Evolutionary conservation across 2,113 vertebrate genomes (phyloP).

Genomic region (Neogale vison): DNA sequence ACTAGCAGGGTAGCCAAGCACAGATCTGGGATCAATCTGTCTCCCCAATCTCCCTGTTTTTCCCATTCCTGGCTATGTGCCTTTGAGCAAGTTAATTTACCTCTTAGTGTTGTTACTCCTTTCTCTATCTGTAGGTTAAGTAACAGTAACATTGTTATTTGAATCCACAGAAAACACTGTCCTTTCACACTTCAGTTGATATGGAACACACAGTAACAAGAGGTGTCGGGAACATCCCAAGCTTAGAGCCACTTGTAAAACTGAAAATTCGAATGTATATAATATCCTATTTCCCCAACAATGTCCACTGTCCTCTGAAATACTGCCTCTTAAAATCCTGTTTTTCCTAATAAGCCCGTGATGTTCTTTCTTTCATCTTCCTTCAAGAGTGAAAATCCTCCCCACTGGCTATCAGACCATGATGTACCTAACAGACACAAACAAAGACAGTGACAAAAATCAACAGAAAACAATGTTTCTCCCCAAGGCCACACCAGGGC

Average conservation of each 20-base stretch:
- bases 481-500: background rate
- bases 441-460: background rate
- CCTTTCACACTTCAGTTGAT: background rate
- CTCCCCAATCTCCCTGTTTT: background rate
- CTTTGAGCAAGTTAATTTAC: background rate
- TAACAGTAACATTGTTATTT: background rate
- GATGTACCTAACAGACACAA: background rate
- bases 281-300: background rate
- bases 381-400: background rate
- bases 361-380: background rate
- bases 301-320: background rate
- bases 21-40: background rate
- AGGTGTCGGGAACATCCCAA: background rate
- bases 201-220: background rate
- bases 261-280: background rate
- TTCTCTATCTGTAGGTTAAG: background rate
- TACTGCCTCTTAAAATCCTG: background rate
- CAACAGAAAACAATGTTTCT: background rate
- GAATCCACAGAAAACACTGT: background rate
- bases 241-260: background rate
- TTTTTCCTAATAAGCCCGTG: background rate
- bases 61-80: slow-evolving; percentile 52
- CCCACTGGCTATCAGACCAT: background rate
- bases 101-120: background rate
- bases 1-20: too few relatives aligned